Base-by-base conservation (phyloP, 2,113 vertebrate species). In the Poeciliopsis turrubarensis region DNA sequence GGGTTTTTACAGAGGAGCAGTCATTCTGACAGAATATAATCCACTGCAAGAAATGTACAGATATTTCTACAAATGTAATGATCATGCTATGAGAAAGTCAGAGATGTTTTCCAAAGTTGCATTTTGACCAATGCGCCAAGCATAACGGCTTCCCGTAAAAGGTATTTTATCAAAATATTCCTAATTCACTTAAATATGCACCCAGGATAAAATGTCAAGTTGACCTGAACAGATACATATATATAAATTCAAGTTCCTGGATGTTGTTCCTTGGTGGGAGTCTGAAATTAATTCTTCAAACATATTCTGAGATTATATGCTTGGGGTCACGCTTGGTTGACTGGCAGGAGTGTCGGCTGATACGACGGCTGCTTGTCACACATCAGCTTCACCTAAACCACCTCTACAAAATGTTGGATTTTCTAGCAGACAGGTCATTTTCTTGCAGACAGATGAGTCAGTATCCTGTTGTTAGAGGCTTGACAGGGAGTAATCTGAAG, bases 331-430 rank as follows among this genome's bases (percentile, higher is more conserved):
- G 65, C 60, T 68, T 15, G 65, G 63, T 44, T 84, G 71, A 86
- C 44, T 72, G 78, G 57, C 67, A 86, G 71, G 12, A 73, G 60
- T 14, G 51, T 63, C 62, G 60, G 72, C 29, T 68, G 66, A 80
- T 61, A 60, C 12, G 70, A 80, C 54, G 66, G 26, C 66, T 68
- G 66, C 29, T 77, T 63, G 80, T 82, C 79, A 65, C 65, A 69
- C 26, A 54, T 85, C 73, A 77, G 15, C 61, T 70, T 79, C 68
- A 75, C 15, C 65, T 11, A 10, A 75, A 63, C 44, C 66, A 72
- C 70, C 72, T 81, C 77, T 77, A 34, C 72, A 77, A 67, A 67
- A 69, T 80, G 84, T 75, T 74, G 64, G 47, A 66, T 74, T 77
- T 63, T 65, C 51, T 75, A 64, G 68, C 54, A 72, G 72, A 5